Conservation (phyloP, 2,888 invertebrate species). For the Andricus quercusramuli region DNA sequence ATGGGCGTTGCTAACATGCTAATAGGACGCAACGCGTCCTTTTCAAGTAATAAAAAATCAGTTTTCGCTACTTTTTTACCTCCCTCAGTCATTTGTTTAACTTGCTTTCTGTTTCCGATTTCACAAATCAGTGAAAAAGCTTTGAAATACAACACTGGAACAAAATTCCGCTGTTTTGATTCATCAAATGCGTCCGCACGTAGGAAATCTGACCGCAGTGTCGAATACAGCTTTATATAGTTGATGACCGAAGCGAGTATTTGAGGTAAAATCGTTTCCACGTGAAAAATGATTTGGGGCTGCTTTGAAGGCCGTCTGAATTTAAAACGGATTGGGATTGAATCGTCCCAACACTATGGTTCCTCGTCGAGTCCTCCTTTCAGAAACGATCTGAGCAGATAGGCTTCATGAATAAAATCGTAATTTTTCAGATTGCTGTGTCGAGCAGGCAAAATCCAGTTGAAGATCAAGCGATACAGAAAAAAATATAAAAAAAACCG, state of each 20-base stretch:
- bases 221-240: conserved; percentile 1
- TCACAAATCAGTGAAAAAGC: conserved; percentile 6
- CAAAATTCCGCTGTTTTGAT: conserved; percentile 14
- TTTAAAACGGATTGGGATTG: conserved; percentile 60
- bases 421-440: conserved; percentile 72
- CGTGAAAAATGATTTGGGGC: conserved; percentile 52
- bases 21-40: too few species aligned
- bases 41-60: too few species aligned
- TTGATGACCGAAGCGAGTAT: conserved; percentile 25
- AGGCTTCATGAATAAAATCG: conserved; percentile 75
- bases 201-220: neutral
- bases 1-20: too few species aligned
- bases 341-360: conserved; percentile 58
- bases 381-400: conserved; percentile 66
- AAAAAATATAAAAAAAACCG: conserved; percentile 45
- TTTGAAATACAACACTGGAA: neutral
- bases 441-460: conserved; percentile 59
- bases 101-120: neutral
- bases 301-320: conserved; percentile 52
- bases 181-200: neutral
- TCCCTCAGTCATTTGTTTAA: neutral
- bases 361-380: conserved; percentile 57
- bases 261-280: conserved; percentile 40
- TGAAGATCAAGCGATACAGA: conserved; percentile 61
- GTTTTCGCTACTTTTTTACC: too few species aligned